These are phyloP conservation scores for Aradus depressus DNA, from an alignment of 2,888 invertebrate genomes.

Conservation along the genomic window DNA sequence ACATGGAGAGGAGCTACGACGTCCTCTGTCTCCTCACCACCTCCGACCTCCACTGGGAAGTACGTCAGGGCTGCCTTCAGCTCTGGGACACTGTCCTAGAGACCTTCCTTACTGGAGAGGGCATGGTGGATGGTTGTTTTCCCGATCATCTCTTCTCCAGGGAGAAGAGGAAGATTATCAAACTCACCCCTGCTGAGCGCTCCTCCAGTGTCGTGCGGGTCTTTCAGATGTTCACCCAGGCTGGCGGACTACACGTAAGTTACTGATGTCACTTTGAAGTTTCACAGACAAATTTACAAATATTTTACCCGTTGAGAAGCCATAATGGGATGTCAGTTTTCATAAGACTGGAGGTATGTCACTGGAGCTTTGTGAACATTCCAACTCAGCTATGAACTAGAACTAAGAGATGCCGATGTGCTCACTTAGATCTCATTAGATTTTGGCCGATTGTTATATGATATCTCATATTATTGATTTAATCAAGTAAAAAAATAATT, in stretches of 20 bases:
- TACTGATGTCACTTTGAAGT: not conserved
- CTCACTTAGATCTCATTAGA: too few relatives aligned
- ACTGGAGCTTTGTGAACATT: too few relatives aligned
- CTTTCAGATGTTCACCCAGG: slow-evolving; percentile 52
- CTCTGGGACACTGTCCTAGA: slow-evolving; percentile 62
- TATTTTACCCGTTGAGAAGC: not conserved
- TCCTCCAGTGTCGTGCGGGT: slow-evolving; percentile 52
- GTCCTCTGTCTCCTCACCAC: too few relatives aligned
- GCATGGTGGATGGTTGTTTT: slow-evolving; percentile 72
- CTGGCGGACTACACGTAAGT: slow-evolving; percentile 54
- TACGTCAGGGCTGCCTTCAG: slow-evolving; percentile 55
- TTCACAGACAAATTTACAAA: not conserved
- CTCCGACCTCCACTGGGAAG: slow-evolving; percentile 74
- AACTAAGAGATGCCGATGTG: too few relatives aligned
- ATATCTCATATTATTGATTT: too few relatives aligned
- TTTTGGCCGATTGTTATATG: too few relatives aligned
- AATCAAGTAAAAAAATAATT: too few relatives aligned
- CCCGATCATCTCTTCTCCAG: slow-evolving; percentile 69
- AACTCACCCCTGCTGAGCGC: slow-evolving; percentile 54
- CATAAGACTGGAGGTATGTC: not conserved
- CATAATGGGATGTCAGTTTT: not conserved
- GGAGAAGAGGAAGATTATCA: slow-evolving; percentile 64
- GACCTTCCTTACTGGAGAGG: slow-evolving; percentile 49
- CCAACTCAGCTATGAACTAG: too few relatives aligned
- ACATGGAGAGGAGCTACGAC: too few relatives aligned